phyloP scores from a whole-genome alignment of 2,113 vertebrate genomes.

The Stegostoma tigrinum region DNA sequence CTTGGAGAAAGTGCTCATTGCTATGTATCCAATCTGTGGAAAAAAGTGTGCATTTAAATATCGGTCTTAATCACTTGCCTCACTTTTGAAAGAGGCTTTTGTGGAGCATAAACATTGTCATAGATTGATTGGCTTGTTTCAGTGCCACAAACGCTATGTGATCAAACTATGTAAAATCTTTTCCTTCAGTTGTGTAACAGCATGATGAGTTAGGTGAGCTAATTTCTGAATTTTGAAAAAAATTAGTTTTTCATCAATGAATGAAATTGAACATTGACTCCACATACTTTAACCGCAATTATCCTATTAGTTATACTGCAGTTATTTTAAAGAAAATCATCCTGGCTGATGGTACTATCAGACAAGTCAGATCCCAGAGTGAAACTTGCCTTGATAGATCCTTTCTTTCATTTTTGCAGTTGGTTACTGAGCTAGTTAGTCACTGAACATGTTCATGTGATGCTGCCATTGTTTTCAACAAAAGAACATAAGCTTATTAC shows the following conservation, averaged over 20 bases:
- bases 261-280: background rate
- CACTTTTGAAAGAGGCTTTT: background rate
- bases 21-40: too few relatives aligned
- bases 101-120: background rate
- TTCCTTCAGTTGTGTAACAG: background rate
- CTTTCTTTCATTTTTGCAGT: too few relatives aligned
- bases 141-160: background rate
- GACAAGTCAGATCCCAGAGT: too few relatives aligned
- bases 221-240: background rate
- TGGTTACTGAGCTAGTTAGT: too few relatives aligned
- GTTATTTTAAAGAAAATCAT: background rate
- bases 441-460: too few relatives aligned
- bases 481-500: too few relatives aligned
- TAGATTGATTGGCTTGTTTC: background rate
- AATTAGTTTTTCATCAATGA: background rate
- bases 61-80: too few relatives aligned
- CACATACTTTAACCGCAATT: background rate
- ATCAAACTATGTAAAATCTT: background rate
- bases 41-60: too few relatives aligned
- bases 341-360: too few relatives aligned
- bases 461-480: too few relatives aligned
- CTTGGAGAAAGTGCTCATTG: too few relatives aligned
- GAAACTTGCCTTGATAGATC: too few relatives aligned
- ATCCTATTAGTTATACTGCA: background rate
- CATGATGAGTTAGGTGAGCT: background rate